Evolutionary conservation across 2,888 invertebrate species (phyloP).

Genomic region (Caradrina clavipalpis): DNA sequence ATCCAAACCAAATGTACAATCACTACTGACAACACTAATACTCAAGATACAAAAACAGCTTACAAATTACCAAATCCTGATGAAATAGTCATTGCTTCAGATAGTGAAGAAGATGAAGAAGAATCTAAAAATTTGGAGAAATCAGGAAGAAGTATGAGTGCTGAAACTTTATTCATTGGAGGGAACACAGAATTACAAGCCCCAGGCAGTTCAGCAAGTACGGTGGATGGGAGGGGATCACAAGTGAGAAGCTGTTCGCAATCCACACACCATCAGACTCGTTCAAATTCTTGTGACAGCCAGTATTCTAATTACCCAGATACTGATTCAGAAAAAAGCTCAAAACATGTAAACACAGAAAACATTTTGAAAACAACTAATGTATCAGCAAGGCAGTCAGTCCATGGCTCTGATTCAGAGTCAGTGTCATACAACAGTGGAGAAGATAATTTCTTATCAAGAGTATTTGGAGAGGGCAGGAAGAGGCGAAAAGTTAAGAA

Average conservation of each 20-base stretch:
- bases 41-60: constrained; percentile 56
- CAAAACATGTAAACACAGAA: constrained; percentile 65
- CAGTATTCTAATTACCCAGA: constrained; percentile 81
- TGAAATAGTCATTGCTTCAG: constrained; percentile 81
- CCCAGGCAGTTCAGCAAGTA: constrained; percentile 71
- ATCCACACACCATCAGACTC: constrained; percentile 73
- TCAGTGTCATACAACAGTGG: constrained; percentile 85
- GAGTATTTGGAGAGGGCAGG: constrained; percentile 80
- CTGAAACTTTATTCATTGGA: constrained; percentile 79
- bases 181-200: constrained; percentile 67
- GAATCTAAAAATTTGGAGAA: constrained; percentile 65
- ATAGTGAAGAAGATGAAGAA: constrained; percentile 85
- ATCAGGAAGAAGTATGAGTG: constrained; percentile 78
- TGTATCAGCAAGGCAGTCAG: constrained; percentile 64
- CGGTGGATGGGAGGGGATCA: constrained; percentile 72
- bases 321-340: constrained; percentile 76
- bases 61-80: constrained; percentile 82
- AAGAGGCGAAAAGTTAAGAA: constrained; percentile 80
- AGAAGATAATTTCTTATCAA: constrained; percentile 84
- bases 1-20: constrained; percentile 2
- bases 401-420: constrained; percentile 81
- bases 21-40: constrained; percentile 19
- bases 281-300: constrained; percentile 82
- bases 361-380: constrained; percentile 53
- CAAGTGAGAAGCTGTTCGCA: constrained; percentile 73